Evolutionary conservation across 2,888 invertebrate genomes (phyloP).

Genomic region (Stictocephala bisonia): DNA sequence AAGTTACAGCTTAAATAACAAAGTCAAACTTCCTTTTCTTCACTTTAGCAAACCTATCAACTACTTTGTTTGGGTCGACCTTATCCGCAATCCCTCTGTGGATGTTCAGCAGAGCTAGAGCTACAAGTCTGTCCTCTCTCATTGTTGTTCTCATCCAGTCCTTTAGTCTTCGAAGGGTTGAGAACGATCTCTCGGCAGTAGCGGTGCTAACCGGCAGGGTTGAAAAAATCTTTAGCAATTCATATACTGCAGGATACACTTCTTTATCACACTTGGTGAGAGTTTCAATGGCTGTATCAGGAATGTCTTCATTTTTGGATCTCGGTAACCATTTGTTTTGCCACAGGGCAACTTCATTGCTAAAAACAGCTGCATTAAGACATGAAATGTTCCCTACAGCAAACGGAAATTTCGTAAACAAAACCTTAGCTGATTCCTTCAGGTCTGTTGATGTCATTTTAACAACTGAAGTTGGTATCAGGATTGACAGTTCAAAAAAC

Average conservation of each 20-base stretch:
- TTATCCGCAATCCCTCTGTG: slow-evolving; percentile 36
- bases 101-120: slow-evolving; percentile 44
- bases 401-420: background rate
- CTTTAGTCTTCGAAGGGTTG: slow-evolving; percentile 42
- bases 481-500: background rate
- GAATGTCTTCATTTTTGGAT: background rate
- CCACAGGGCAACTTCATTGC: background rate
- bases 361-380: background rate
- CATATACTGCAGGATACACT: slow-evolving; percentile 9
- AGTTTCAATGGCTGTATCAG: slow-evolving; percentile 15
- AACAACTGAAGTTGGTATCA: background rate
- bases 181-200: slow-evolving; percentile 42
- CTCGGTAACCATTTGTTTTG: slow-evolving; percentile 6
- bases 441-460: background rate
- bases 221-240: slow-evolving; percentile 35
- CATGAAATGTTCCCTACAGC: background rate
- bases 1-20: slow-evolving; percentile 34
- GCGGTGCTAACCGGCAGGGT: slow-evolving; percentile 45
- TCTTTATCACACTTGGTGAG: slow-evolving; percentile 26
- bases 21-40: slow-evolving; percentile 44
- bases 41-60: slow-evolving; percentile 49
- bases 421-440: background rate
- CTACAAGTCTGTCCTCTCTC: slow-evolving; percentile 36
- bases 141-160: slow-evolving; percentile 40
- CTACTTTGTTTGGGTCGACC: slow-evolving; percentile 37